Conservation (phyloP, 2,113 vertebrate species). For the Engystomops pustulosus region DNA sequence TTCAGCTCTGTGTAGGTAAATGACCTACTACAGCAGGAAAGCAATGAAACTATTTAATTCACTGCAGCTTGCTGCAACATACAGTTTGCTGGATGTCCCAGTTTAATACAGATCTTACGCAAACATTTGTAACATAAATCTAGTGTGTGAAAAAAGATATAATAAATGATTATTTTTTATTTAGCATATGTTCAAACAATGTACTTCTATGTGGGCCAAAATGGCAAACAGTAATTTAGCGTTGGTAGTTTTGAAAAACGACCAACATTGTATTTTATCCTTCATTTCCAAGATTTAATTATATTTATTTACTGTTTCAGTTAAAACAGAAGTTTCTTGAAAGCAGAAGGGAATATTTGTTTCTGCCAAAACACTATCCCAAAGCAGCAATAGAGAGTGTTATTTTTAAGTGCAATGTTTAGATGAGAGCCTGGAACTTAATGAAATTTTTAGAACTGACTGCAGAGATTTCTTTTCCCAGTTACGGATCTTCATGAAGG, state of each 20-base stretch:
- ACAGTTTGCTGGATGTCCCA: conserved; percentile 9
- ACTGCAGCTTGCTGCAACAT: background rate
- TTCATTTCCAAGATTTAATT: conserved; percentile 28
- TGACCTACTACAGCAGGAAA: conserved; percentile 30
- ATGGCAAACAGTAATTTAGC: background rate
- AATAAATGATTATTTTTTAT: background rate
- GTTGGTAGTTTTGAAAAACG: background rate
- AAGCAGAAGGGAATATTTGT: conserved; percentile 25
- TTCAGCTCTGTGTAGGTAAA: conserved; percentile 20
- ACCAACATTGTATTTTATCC: background rate
- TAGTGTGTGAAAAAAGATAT: background rate
- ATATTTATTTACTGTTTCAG: conserved; percentile 42
- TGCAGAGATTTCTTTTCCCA: conserved; percentile 38
- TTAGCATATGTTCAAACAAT: background rate
- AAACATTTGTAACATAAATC: background rate
- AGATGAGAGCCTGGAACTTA: conserved; percentile 46
- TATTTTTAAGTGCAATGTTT: conserved; percentile 51
- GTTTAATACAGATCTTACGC: background rate
- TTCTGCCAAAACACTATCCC: conserved; percentile 48
- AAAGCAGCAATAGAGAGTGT: conserved; percentile 43
- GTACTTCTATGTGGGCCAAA: background rate
- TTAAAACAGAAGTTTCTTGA: conserved; percentile 37
- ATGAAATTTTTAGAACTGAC: conserved; percentile 44
- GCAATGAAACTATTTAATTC: conserved; percentile 11
- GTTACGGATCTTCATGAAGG: conserved; percentile 22